Base-by-base conservation (phyloP, 2,113 vertebrate genomes). In the Halcyon malimbica region DNA sequence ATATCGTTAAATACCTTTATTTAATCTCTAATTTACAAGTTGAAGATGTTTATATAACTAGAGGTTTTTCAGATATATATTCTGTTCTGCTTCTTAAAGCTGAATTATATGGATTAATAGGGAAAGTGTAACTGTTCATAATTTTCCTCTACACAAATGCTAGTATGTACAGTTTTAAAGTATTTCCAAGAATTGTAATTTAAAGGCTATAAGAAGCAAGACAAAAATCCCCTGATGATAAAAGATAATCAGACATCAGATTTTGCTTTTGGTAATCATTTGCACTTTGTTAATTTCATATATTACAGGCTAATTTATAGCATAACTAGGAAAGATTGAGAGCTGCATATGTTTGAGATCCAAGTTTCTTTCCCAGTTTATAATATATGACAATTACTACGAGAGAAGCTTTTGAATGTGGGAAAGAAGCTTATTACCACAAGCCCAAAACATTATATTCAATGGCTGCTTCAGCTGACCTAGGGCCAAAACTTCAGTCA, bases 41-140 rank as follows among this genome's bases (percentile, higher is more conserved):
- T 90, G 89, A 93, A 96, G 93, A 94, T 94, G 79, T 94, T 95
- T 94, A 90, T 96, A 87, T 93, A 87, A 81, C 48, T 80, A 96
- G 81, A 81, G 68, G 70, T 87, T 91, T 91, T 89, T 96, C 83
- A 95, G 79, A 83, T 93, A 93, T 80, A 89, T 95, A 90, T 92
- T 84, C 85, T 68, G 82, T 96, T 95, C 75, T 76, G 50, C 81
- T 96, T 95, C 79, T 77, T 90, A 76, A 92, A 92, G 87, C 67
- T 93, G 83, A 83, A 42, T 62, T 92, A 73, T 87, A 86, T 60
- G 35, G 69, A 71, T 88, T 88, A 78, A 88, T 87, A 84, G 81
- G 82, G 87, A 90, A 83, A 93, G 31, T 56, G 17, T 87, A 96
- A 94, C 62, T 78, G 76, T 89, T 87, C 35, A 37, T 90, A 26